These are phyloP conservation scores for Sturnus vulgaris DNA, from an alignment of 2,113 vertebrate genomes.

Conservation along the genomic window DNA sequence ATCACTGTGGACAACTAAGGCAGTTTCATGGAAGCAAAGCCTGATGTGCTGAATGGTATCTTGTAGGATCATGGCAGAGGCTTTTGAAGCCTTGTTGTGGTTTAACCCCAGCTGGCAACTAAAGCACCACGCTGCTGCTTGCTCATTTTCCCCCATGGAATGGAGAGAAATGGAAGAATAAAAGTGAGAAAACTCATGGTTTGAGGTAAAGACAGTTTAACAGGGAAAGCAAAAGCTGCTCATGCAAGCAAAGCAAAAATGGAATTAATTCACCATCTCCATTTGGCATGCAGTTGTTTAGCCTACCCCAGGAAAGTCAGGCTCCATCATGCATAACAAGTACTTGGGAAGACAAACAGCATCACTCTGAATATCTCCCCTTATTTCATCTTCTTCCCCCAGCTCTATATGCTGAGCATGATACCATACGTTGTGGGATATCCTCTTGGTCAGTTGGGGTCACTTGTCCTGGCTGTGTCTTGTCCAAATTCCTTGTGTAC, in stretches of 20 bases:
- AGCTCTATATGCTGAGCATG: background rate
- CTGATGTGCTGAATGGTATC: background rate
- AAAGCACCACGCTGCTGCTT: background rate
- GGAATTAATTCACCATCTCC: background rate
- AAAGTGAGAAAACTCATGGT: background rate
- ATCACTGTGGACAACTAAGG: background rate
- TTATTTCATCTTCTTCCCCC: background rate
- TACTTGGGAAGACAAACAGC: background rate
- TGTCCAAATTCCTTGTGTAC: background rate
- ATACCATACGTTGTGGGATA: background rate
- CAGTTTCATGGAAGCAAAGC: background rate
- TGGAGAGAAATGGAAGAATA: background rate
- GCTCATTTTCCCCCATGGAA: background rate
- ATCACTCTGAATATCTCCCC: fast-evolving
- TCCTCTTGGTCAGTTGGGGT: background rate
- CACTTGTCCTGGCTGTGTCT: background rate
- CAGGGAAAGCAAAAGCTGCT: background rate
- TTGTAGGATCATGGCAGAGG: background rate
- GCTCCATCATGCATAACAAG: background rate
- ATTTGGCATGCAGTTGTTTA: background rate
- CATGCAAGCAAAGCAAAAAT: background rate
- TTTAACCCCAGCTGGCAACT: background rate
- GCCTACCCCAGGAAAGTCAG: fast-evolving
- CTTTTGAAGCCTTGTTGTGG: background rate
- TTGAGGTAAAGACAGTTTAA: background rate